Conservation (phyloP, 2,888 invertebrate genomes). For the Meiosimyza platycephala region DNA sequence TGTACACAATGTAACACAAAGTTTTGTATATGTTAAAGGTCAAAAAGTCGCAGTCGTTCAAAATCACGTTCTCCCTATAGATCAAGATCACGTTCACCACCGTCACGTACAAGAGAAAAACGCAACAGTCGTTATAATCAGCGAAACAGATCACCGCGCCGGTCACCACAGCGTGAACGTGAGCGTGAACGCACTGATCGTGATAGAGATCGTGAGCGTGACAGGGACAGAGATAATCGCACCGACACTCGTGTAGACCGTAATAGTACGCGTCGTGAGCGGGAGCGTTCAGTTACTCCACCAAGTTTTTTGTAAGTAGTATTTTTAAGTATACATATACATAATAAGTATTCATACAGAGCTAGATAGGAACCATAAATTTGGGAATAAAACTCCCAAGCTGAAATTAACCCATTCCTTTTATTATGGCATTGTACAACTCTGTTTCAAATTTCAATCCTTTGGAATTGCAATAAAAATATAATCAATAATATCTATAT, state of each 20-base stretch:
- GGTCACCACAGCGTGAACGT: conserved; percentile 58
- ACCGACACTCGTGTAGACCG: conserved; percentile 57
- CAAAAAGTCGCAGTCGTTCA: conserved; percentile 70
- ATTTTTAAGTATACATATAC: background rate
- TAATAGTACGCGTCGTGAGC: conserved; percentile 66
- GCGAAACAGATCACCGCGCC: conserved; percentile 67
- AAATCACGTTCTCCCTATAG: conserved; percentile 69
- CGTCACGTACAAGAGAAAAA: conserved; percentile 37
- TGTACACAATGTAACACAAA: conserved; percentile 10
- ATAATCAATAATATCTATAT: no score
- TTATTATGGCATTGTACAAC: no score
- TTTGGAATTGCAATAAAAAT: no score
- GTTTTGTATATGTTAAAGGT: conserved; percentile 55
- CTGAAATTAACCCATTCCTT: no score
- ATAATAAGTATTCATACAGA: background rate
- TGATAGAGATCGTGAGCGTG: conserved; percentile 51
- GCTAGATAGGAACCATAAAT: no score
- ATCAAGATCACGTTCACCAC: conserved; percentile 66
- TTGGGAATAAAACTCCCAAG: no score
- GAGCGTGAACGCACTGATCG: conserved; percentile 47
- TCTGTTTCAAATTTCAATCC: no score
- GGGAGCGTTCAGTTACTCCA: conserved; percentile 70
- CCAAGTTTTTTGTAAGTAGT: conserved; percentile 80
- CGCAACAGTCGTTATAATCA: conserved; percentile 60
- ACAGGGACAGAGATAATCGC: conserved; percentile 48